Evolutionary conservation across 1,140 invertebrate species (phyloP).

Genomic region (Schlechtendalia chinensis): DNA sequence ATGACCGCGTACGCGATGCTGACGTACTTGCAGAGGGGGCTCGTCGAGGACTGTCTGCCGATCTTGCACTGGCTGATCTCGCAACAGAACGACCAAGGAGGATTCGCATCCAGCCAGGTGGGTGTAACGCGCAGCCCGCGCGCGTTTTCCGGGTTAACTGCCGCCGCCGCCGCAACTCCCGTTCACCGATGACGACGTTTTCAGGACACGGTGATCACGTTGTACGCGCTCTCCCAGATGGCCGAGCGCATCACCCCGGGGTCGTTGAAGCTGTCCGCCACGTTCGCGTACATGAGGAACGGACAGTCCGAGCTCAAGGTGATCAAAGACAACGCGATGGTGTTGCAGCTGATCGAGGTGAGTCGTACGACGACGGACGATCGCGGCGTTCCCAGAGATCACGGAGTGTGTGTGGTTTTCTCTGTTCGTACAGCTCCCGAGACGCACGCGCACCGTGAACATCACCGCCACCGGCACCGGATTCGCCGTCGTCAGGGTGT

Average conservation of each 20-base stretch:
- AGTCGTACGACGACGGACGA: neutral
- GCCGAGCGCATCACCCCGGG: constrained; percentile 64
- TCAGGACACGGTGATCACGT: constrained; percentile 72
- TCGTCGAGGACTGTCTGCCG: constrained; percentile 70
- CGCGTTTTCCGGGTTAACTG: too few relatives aligned
- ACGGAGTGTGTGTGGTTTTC: too few relatives aligned
- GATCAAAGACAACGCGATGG: constrained; percentile 69
- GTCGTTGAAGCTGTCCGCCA: constrained; percentile 60
- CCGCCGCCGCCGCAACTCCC: too few relatives aligned
- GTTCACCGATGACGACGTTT: too few relatives aligned
- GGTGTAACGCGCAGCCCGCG: too few relatives aligned
- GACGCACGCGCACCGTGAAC: constrained; percentile 61
- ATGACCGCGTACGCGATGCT: constrained; percentile 82
- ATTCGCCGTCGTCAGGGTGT: constrained; percentile 79
- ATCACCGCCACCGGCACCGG: constrained; percentile 77
- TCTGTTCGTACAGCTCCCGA: constrained; percentile 59
- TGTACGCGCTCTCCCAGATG: constrained; percentile 70
- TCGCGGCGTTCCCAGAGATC: too few relatives aligned
- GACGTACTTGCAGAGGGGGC: constrained; percentile 66
- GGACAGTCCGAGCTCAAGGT: constrained; percentile 67
- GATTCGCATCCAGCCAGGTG: constrained; percentile 76
- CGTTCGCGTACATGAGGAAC: constrained; percentile 60
- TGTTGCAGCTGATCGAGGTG: constrained; percentile 72
- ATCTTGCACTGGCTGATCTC: constrained; percentile 81
- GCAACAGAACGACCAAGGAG: constrained; percentile 77